These are phyloP conservation scores for Gymnothorax reevesii DNA, from an alignment of 2,797 vertebrate species.

Conservation along the genomic window DNA sequence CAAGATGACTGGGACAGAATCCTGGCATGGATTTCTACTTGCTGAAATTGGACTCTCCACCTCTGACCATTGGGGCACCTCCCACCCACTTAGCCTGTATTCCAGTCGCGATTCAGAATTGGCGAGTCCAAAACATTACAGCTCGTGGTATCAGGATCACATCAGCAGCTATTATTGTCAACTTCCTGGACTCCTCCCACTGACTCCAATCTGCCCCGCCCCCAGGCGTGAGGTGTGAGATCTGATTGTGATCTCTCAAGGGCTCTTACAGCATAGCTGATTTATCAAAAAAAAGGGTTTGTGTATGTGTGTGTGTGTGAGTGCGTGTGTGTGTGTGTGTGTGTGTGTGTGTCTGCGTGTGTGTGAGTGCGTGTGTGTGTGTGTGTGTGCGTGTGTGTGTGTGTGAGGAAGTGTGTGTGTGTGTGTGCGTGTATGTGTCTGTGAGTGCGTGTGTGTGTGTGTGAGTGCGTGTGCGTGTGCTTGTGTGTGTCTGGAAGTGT, in stretches of 20 bases:
- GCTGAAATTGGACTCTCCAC: too few relatives aligned
- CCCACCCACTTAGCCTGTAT: background rate
- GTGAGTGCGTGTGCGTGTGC: slow-evolving; percentile 14
- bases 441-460: slow-evolving; percentile 14
- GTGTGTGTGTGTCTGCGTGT: slow-evolving; percentile 1
- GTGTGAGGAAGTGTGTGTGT: too few relatives aligned
- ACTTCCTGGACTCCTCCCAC: background rate
- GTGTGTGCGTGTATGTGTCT: too few relatives aligned
- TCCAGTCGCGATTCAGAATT: slow-evolving; percentile 1
- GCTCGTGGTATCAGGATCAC: background rate
- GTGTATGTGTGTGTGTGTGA: background rate
- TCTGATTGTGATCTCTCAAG: too few relatives aligned
- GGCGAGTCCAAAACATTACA: too few relatives aligned
- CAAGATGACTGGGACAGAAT: background rate
- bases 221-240: too few relatives aligned
- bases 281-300: background rate
- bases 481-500: background rate
- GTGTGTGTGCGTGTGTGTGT: background rate
- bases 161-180: background rate
- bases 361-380: background rate
- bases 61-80: background rate
- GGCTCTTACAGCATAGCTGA: too few relatives aligned
- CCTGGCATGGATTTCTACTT: too few relatives aligned
- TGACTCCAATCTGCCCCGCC: background rate
- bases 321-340: slow-evolving; percentile 21